These are phyloP conservation scores for Percopsis omiscomaycus DNA, from an alignment of 2,797 vertebrate genomes.

Conservation along the genomic window DNA sequence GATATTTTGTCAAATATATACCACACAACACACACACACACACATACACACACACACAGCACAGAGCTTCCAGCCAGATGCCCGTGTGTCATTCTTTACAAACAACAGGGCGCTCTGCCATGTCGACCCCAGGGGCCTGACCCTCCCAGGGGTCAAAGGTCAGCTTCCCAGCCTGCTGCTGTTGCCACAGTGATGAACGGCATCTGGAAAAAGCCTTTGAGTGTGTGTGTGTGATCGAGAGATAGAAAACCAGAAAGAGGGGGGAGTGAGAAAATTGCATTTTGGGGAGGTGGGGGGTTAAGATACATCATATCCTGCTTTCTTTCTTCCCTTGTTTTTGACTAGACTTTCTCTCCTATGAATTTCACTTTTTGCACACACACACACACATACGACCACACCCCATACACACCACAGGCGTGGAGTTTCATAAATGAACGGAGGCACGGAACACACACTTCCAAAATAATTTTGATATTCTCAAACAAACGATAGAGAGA, in stretches of 20 bases:
- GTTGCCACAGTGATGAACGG: conserved; percentile 71
- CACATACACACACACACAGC: conserved; percentile 7
- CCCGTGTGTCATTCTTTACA: conserved; percentile 37
- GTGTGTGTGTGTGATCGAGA: conserved; percentile 23
- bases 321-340: too few relatives aligned
- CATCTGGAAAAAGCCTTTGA: conserved; percentile 58
- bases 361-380: neutral
- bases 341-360: too few relatives aligned
- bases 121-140: conserved; percentile 62
- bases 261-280: conserved; percentile 16
- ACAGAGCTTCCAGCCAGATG: conserved; percentile 51
- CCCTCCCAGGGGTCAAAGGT: conserved; percentile 78
- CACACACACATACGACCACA: neutral
- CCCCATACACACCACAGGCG: neutral
- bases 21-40: too few relatives aligned
- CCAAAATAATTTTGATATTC: neutral
- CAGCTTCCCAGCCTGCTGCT: conserved; percentile 70
- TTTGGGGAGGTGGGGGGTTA: conserved; percentile 23
- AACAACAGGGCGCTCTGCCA: conserved; percentile 45
- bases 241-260: conserved; percentile 12
- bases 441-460: conserved; percentile 1
- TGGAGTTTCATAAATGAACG: too few relatives aligned
- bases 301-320: neutral
- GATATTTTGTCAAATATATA: too few relatives aligned
- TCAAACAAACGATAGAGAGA: too few relatives aligned